A percentile compares a stretch with the other conserved stretches of the same genome.
Conservation (phyloP, 2,797 vertebrate genomes). For the Dicrostonyx torquatus region DNA sequence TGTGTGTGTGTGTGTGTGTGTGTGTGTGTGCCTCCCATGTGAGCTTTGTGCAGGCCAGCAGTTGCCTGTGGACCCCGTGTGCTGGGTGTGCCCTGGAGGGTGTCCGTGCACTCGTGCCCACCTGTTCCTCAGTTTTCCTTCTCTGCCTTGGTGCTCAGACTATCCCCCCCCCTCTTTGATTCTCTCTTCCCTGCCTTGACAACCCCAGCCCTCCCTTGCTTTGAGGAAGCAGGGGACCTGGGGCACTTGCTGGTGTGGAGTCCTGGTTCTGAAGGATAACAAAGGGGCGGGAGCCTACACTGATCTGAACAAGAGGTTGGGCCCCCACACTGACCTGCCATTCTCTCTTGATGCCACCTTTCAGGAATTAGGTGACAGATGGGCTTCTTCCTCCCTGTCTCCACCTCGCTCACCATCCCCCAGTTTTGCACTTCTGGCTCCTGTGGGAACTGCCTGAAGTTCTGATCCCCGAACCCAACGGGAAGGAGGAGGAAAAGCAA, state of each 20-base stretch:
- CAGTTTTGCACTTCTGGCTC: conserved; percentile 3
- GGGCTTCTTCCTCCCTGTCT: conserved; percentile 77
- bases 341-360: conserved; percentile 84
- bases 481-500: conserved; percentile 66
- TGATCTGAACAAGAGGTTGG: background rate
- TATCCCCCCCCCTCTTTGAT: background rate
- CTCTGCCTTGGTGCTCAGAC: background rate
- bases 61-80: background rate
- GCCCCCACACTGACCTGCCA: conserved; percentile 77
- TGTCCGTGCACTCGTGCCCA: background rate
- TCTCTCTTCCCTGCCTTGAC: background rate
- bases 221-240: conserved; percentile 21
- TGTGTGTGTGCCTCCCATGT: background rate
- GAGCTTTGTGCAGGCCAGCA: background rate
- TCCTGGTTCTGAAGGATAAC: background rate
- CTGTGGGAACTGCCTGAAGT: conserved; percentile 40
- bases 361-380: conserved; percentile 87
- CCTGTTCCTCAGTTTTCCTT: background rate
- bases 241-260: conserved; percentile 60
- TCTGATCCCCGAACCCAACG: conserved; percentile 23
- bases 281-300: background rate
- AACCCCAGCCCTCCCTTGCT: conserved; percentile 31
- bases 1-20: background rate
- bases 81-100: background rate
- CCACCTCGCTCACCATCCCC: conserved; percentile 32